Percentiles rank a stretch among this genome's conserved stretches.
These are phyloP conservation scores for Drosophila truncata DNA, from an alignment of 1,140 invertebrate species.

Conservation along the genomic window DNA sequence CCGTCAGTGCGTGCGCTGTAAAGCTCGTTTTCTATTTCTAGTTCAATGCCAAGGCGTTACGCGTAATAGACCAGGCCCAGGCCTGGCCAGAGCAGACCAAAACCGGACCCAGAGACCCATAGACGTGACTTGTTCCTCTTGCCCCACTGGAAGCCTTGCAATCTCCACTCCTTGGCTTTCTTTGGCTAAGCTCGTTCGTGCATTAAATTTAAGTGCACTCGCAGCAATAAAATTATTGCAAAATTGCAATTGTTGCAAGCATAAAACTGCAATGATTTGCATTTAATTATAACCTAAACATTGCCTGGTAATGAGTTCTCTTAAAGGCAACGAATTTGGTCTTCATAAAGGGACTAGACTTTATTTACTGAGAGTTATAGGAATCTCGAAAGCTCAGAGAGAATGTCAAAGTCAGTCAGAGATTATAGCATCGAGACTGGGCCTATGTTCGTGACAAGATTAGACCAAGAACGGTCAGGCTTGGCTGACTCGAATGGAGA, in stretches of 20 bases:
- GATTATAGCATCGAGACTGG: conserved; percentile 31
- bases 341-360: neutral
- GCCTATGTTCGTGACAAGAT: conserved; percentile 69
- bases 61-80: conserved; percentile 8
- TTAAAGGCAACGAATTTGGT: neutral
- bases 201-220: conserved; percentile 38
- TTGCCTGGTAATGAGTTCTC: neutral
- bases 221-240: neutral
- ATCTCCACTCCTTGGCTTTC: conserved; percentile 47
- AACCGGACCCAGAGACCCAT: conserved; percentile 23
- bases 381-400: neutral
- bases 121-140: conserved; percentile 42
- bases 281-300: conserved; percentile 52
- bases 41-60: conserved; percentile 51
- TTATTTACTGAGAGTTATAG: neutral
- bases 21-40: conserved; percentile 34
- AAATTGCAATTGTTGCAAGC: conserved; percentile 26
- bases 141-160: neutral
- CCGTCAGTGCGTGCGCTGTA: conserved; percentile 27
- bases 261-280: conserved; percentile 43
- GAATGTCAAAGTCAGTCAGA: conserved; percentile 7
- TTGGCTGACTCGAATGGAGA: conserved; percentile 26
- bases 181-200: conserved; percentile 36
- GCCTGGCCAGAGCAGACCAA: neutral
- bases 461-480: conserved; percentile 63